Evolutionary conservation across 2,113 vertebrate species (phyloP).

Genomic region (western clawed frog (Xenopus tropicalis)): DNA sequence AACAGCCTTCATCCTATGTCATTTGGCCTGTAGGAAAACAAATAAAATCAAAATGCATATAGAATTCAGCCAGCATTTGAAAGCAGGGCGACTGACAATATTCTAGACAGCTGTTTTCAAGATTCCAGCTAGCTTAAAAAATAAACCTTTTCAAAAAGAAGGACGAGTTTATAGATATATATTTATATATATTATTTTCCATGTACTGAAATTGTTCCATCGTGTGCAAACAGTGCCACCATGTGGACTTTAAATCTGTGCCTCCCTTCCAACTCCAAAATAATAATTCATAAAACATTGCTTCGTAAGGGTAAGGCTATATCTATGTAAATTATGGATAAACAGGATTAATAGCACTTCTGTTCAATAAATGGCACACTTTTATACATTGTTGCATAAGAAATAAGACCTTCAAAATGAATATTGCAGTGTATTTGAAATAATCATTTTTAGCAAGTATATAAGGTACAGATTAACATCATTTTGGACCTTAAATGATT

Average conservation of each 20-base stretch:
- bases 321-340: conserved; percentile 7
- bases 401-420: too few relatives aligned
- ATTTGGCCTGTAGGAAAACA: conserved; percentile 95
- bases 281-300: conserved; percentile 55
- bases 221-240: conserved; percentile 97
- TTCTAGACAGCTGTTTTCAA: conserved; percentile 69
- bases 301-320: conserved; percentile 50
- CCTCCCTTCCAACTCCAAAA: conserved; percentile 44
- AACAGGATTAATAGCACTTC: too few relatives aligned
- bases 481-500: too few relatives aligned
- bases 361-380: neutral
- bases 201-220: conserved; percentile 58
- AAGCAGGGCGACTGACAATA: conserved; percentile 63
- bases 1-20: conserved; percentile 99
- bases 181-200: conserved; percentile 62
- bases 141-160: conserved; percentile 64
- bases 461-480: too few relatives aligned
- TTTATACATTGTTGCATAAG: too few relatives aligned
- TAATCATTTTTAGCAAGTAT: too few relatives aligned
- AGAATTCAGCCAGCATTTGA: conserved; percentile 62
- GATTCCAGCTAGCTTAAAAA: conserved; percentile 61
- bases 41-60: conserved; percentile 74
- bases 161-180: conserved; percentile 57
- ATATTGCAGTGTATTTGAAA: too few relatives aligned
- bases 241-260: conserved; percentile 65